These are phyloP conservation scores for Lophotriccus pileatus DNA, from an alignment of 2,797 vertebrate genomes.

Conservation along the genomic window DNA sequence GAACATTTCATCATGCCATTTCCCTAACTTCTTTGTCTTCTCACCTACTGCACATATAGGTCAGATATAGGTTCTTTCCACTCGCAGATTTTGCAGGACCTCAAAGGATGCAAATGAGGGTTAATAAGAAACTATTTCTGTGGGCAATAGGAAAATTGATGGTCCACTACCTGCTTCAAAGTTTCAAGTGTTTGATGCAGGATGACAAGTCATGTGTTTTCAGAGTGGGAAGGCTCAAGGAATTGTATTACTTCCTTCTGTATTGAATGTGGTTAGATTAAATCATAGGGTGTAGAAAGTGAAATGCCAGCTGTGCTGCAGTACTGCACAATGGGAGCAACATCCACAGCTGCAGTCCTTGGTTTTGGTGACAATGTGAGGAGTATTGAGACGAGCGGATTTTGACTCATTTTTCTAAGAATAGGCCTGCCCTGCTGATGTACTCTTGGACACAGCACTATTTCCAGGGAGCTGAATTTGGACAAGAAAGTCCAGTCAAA, in stretches of 20 bases:
- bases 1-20: background rate
- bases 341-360: conserved; percentile 55
- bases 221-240: conserved; percentile 31
- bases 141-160: background rate
- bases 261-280: conserved; percentile 69
- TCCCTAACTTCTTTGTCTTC: background rate
- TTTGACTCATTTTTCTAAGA: conserved; percentile 54
- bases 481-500: background rate
- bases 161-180: background rate
- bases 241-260: conserved; percentile 63
- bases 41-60: background rate
- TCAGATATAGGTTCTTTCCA: background rate
- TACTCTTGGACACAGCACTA: conserved; percentile 11
- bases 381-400: conserved; percentile 61
- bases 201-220: background rate
- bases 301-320: conserved; percentile 66
- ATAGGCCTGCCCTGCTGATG: conserved; percentile 53
- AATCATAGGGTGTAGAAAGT: conserved; percentile 66
- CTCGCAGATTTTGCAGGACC: background rate
- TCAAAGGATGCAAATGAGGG: background rate
- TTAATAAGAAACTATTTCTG: background rate
- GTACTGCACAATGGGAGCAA: background rate
- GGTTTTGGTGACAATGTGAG: conserved; percentile 64
- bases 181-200: background rate
- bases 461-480: conserved; percentile 8